These are phyloP conservation scores for Drosophila antonietae DNA, from an alignment of 2,888 invertebrate genomes.

Conservation along the genomic window DNA sequence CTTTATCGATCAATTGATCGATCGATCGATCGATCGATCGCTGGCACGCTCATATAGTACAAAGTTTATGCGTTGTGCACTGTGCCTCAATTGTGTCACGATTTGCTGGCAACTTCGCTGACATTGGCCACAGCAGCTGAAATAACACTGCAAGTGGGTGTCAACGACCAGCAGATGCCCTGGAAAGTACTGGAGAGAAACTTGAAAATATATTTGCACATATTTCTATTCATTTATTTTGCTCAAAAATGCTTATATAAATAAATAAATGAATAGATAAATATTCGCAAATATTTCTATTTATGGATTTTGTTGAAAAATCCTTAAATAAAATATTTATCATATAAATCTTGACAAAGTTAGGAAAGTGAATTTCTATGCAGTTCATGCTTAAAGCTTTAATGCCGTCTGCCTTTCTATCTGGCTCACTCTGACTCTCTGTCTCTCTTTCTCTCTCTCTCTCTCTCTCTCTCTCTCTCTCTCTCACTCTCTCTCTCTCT, in stretches of 20 bases:
- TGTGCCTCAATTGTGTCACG: conserved; percentile 50
- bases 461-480: background rate
- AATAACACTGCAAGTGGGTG: conserved; percentile 3
- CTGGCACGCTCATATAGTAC: conserved; percentile 19
- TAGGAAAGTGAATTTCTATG: too few relatives aligned
- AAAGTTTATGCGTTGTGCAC: conserved; percentile 38
- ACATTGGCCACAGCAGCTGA: conserved; percentile 50
- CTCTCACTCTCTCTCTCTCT: background rate
- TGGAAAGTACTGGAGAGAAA: background rate
- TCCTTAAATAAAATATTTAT: too few relatives aligned
- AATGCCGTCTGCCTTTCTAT: too few relatives aligned
- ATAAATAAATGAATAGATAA: too few relatives aligned
- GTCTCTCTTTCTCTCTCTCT: background rate
- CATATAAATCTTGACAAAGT: too few relatives aligned
- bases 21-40: conserved; percentile 22
- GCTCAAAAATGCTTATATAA: too few relatives aligned
- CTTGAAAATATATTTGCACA: background rate
- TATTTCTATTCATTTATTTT: too few relatives aligned
- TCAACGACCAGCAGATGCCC: background rate
- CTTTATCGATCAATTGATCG: conserved; percentile 26
- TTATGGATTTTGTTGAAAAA: too few relatives aligned
- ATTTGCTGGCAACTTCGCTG: conserved; percentile 36
- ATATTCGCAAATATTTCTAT: too few relatives aligned
- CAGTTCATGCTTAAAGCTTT: too few relatives aligned
- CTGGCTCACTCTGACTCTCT: background rate